Percentiles rank a stretch among this genome's conserved stretches.
These are phyloP conservation scores for Tachina fera DNA, from an alignment of 2,888 invertebrate species.

Conservation along the genomic window DNA sequence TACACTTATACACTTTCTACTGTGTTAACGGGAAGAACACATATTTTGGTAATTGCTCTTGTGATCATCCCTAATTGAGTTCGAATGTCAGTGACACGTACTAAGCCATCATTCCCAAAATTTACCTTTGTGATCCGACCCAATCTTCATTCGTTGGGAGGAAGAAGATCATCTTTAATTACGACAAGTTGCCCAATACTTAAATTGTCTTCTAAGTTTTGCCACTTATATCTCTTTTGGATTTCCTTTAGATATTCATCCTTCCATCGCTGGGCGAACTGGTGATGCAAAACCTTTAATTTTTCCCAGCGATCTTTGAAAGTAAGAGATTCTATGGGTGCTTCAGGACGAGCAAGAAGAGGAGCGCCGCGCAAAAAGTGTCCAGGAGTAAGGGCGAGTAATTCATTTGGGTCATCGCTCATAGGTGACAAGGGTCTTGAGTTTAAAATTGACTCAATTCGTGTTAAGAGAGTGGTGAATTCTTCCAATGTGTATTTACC, in stretches of 20 bases:
- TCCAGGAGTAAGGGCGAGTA: neutral
- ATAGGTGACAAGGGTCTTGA: conserved; percentile 37
- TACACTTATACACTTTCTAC: neutral
- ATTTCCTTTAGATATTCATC: neutral
- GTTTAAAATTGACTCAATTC: conserved; percentile 52
- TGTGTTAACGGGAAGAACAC: neutral
- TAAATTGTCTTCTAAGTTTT: conserved; percentile 9
- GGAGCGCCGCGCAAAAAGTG: neutral
- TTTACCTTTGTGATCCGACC: conserved; percentile 11
- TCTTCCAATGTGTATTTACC: conserved; percentile 48
- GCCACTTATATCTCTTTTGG: neutral
- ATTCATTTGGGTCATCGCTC: neutral
- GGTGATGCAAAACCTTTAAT: conserved; percentile 43
- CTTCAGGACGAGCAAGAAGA: neutral
- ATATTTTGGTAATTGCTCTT: conserved; percentile 3
- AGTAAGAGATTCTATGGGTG: neutral
- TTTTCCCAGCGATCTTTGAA: conserved; percentile 36
- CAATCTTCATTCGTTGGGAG: conserved; percentile 16
- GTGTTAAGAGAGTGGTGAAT: conserved; percentile 31
- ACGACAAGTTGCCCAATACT: neutral
- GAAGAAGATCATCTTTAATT: conserved; percentile 20
- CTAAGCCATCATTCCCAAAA: conserved; percentile 9
- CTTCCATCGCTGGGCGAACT: conserved; percentile 41
- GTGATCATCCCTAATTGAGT: neutral
- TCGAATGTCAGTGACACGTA: conserved; percentile 12